Evolutionary conservation across 2,113 vertebrate species (phyloP).

Genomic region (Abramis brama): DNA sequence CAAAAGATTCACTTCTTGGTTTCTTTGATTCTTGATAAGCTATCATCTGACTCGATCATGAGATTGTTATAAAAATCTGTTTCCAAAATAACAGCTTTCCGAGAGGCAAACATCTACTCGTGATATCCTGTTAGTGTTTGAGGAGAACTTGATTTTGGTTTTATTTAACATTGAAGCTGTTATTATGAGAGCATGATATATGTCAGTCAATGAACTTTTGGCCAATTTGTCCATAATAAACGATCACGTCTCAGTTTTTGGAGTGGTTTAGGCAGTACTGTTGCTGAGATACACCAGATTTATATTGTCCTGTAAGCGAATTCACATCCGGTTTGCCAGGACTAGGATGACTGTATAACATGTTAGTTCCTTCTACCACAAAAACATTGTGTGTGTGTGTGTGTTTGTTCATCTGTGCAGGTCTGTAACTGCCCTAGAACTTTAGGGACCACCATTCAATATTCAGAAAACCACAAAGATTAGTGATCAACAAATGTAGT

Average conservation of each 20-base stretch:
- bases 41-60: constrained; percentile 31
- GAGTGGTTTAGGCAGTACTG: background rate
- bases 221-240: background rate
- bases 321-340: background rate
- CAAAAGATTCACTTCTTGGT: background rate
- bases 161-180: background rate
- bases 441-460: background rate
- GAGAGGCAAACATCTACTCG: background rate
- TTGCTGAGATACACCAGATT: background rate
- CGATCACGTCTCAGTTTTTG: background rate
- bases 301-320: background rate
- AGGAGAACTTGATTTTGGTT: background rate
- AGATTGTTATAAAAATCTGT: constrained; percentile 6
- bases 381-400: background rate
- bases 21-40: background rate
- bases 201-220: background rate
- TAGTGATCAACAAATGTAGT: background rate
- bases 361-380: background rate
- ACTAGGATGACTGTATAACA: background rate
- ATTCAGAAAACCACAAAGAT: no score
- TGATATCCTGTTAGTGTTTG: background rate
- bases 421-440: background rate
- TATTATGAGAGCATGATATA: background rate
- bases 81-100: constrained; percentile 25
- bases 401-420: background rate